These are phyloP conservation scores for Burhinus oedicnemus DNA, from an alignment of 2,113 vertebrate genomes.

Conservation along the genomic window DNA sequence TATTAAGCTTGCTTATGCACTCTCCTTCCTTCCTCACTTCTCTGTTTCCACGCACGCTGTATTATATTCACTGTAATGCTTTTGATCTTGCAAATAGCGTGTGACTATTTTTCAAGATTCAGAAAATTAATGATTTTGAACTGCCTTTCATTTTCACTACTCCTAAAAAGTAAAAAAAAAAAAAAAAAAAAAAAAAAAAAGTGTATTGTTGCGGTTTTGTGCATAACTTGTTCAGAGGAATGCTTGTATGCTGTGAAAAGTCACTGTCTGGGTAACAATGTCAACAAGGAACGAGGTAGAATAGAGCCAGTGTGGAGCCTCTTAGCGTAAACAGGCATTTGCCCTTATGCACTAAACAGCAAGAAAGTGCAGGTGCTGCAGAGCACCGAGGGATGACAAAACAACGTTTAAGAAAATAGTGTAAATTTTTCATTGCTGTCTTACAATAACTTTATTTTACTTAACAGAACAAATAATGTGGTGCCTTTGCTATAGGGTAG, in stretches of 20 bases:
- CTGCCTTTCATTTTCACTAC: not conserved
- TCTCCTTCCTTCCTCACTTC: not conserved
- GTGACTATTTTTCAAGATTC: accelerated
- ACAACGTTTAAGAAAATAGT: accelerated
- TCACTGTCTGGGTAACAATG: not conserved
- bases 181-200: too few relatives aligned
- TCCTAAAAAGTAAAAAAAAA: not conserved
- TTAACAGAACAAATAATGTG: not conserved
- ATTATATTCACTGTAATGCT: not conserved
- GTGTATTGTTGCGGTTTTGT: accelerated
- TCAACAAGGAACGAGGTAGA: not conserved
- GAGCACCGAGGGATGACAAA: not conserved
- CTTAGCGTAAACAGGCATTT: accelerated
- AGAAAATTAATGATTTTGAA: not conserved
- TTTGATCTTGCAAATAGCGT: accelerated
- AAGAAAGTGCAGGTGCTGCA: not conserved
- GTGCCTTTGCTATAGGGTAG: not conserved
- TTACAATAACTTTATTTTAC: not conserved
- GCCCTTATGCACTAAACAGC: too few relatives aligned
- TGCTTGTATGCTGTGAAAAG: not conserved
- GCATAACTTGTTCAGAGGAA: not conserved
- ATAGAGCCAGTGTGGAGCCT: not conserved
- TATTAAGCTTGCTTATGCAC: accelerated
- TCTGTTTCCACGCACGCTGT: accelerated
- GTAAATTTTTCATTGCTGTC: not conserved